Base-by-base conservation (phyloP, 2,888 invertebrate genomes). In the Mesochorus sp. region DNA sequence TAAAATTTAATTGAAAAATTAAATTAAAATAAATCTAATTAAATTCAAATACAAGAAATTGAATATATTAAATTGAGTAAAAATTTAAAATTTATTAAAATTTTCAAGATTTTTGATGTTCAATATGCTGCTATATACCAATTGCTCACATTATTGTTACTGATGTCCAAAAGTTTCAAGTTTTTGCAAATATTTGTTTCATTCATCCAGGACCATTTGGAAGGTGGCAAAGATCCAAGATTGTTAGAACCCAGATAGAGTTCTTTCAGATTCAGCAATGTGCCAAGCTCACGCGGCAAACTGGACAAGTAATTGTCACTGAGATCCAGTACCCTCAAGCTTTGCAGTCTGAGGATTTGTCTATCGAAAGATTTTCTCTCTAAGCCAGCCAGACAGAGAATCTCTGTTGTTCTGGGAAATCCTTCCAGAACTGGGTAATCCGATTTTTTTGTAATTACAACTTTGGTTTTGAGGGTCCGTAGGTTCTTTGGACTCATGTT, bases 371-470 rank as follows among this genome's bases (percentile, higher is more conserved):
- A 94, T 82, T 93, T 93, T 73, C 95, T 88, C 57, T 93, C 91
- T 14, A 96, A 92, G 49, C 93, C 94, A 81, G 91, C 93, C 10
- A 96, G 92, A 77, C 92, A 90, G 6, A 96, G 91, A 3, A 91
- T 91, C 88, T 94, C 94, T 6, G 96, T 91, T 0, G 94, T 94
- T 83, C 94, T 92, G 6, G 96, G 96, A 62, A 96, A 94, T 5
- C 96, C 96, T 88, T 94, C 93, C 3, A 91, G 82, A 0, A 91
- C 86, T 0, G 96, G 96, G 90, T 95, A 95, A 19, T 96, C 95
- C 10, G 94, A 93, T 49, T 94, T 91, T 79, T 93, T 92, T 53
- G 88, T 92, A 19, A 96, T 93, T 0, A 92, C 88, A 80, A 96
- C 90, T 87, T 94, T 95, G 4, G 91, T 91, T 83, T 93, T 94